Evolutionary conservation across 2,113 vertebrate species (phyloP).

Genomic region (Chauna torquata): DNA sequence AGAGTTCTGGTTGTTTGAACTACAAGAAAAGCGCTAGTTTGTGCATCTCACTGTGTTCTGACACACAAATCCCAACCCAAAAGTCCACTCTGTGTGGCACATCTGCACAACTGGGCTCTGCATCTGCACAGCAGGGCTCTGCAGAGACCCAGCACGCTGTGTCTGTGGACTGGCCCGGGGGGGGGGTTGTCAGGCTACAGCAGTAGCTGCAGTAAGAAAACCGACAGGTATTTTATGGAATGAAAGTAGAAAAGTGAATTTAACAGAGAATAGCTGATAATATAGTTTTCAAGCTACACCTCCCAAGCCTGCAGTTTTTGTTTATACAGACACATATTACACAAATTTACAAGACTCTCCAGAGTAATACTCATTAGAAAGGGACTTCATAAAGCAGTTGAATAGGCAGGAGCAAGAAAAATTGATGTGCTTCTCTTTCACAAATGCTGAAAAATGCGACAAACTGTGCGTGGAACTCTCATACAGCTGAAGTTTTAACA

Average conservation of each 20-base stretch:
- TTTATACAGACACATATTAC: rapidly evolving
- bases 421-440: rapidly evolving
- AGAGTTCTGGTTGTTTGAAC: not conserved
- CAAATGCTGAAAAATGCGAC: rapidly evolving
- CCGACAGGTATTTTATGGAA: not conserved
- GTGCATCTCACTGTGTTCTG: not conserved
- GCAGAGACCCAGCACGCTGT: rapidly evolving
- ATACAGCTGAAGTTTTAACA: not conserved
- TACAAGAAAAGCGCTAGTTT: rapidly evolving
- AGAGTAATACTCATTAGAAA: not conserved
- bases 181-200: not conserved
- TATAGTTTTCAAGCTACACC: not conserved
- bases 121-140: not conserved
- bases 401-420: not conserved
- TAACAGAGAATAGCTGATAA: not conserved
- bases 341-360: not conserved
- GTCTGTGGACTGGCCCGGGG: rapidly evolving
- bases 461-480: not conserved
- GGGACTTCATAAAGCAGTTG: not conserved
- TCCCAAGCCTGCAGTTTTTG: not conserved
- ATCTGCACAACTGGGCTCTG: rapidly evolving
- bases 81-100: rapidly evolving
- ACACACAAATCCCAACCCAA: not conserved
- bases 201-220: not conserved
- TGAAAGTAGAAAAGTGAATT: not conserved